Evolutionary conservation across 2,888 invertebrate species (phyloP), one percentile per base, ranked within the genome.

Genomic region (Himalopsyche anomala): DNA sequence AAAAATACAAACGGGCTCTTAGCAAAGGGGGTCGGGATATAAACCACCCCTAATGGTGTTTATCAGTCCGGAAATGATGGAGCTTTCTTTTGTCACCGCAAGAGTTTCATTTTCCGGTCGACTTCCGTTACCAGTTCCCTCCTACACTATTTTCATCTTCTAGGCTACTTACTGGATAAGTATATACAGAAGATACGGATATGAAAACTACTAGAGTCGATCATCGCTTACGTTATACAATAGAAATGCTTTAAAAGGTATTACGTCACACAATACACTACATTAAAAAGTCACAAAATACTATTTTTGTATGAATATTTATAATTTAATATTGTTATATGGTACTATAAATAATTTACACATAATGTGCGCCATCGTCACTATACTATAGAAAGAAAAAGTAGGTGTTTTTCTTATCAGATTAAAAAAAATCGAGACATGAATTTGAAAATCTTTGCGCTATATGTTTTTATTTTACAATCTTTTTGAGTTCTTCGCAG

Each of bases 41-140:
- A 86, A 83, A 83, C 84, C 79, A 81, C 87, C 86, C 86, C 86
- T 88, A 89, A 88, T 89, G 89, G 87, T 86, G 89, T 87, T 87
- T 87, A 88, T 87, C 89, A 86, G 89, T 74, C 88, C 89, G 89
- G 88, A 88, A 89, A 89, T 89, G 89, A 89, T 88, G 88, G 88
- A 89, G 89, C 88, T 87, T 89, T 89, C 89, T 89, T 89, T 89
- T 89, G 89, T 89, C 89, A 85, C 89, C 89, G 89, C 89, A 88
- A 88, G 87, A 88, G 89, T 88, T 89, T 87, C 86, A 89, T 89
- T 89, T 89, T 88, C 89, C 89, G 89, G 85, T 89, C 89, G 88
- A 89, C 88, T 88, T 89, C 87, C 88, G 87, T 80, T 79, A 80
- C 82, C 28, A 81, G 81, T 55, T 45, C 86, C 80, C 84, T 81